A percentile compares a stretch with the other conserved stretches of the same genome.
These are phyloP conservation scores for Sphaerodactylus townsendi DNA, from an alignment of 2,113 vertebrate genomes.

Conservation along the genomic window DNA sequence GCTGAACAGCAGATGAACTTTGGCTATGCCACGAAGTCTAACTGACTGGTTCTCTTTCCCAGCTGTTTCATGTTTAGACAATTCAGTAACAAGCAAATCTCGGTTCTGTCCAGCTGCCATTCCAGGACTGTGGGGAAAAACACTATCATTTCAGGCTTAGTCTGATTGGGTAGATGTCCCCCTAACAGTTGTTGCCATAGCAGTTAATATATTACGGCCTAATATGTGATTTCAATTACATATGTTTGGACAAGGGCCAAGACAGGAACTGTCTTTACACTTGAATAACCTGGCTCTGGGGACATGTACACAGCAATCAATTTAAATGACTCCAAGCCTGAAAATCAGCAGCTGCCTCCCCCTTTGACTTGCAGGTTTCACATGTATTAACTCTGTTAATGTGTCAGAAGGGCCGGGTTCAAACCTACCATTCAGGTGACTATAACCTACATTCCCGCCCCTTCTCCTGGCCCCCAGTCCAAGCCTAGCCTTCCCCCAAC, in stretches of 20 bases:
- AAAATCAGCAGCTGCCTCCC: neutral
- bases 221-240: neutral
- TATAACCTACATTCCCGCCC: too few species aligned
- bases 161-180: neutral
- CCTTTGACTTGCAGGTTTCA: neutral
- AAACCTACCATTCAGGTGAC: too few species aligned
- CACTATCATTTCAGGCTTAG: neutral
- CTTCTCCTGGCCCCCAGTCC: too few species aligned
- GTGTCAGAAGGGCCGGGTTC: too few species aligned
- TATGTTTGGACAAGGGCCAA: neutral
- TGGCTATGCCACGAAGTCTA: neutral
- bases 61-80: conserved; percentile 5
- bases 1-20: conserved; percentile 9
- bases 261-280: neutral
- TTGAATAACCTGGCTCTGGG: neutral
- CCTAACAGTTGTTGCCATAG: neutral
- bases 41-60: neutral
- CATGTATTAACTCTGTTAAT: neutral
- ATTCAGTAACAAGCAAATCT: neutral
- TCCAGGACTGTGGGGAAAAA: neutral
- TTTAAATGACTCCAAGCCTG: too few species aligned
- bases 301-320: neutral
- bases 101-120: neutral
- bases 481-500: too few species aligned
- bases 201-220: neutral